Evolutionary conservation across 2,888 invertebrate genomes (phyloP), one percentile per base, ranked within the genome.

Genomic region (Nomada ferruginata): DNA sequence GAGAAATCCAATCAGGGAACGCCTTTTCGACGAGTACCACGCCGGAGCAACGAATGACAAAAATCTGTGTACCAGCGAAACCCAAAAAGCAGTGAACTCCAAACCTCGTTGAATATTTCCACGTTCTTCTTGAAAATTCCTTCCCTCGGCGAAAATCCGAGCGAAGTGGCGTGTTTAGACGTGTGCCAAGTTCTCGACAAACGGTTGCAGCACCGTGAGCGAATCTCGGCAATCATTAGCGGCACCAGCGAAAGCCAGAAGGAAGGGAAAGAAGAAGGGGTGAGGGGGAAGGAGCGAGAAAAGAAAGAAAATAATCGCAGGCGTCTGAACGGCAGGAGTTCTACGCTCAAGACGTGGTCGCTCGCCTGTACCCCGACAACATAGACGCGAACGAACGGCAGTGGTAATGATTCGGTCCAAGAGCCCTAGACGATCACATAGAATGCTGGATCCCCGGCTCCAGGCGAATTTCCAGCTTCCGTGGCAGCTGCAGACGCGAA

Each of bases 191-290:
- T 63, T n/a, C 64, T 76, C 69, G 63, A 53, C 68, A 29, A 69
- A 76, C 78, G 63, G 63, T 57, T 18, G 64, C 64, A 36, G 11
- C 52, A 52, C 64, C 20, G 59, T 61, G 55, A 63, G 23, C 57
- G 52, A 73, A 79, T 72, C 80, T 52, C 72, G 72, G 68, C 78
- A 68, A 80, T 80, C 80, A 73, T 78, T 80, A 79, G 79, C 73
- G 68, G n/a, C 23, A 18, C 63, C 42, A 52, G 44, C 44, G 63
- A 50, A 42, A 18, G 18, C 20, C 2, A 18, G 26, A 23, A 20
- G 11, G 11, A 23, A 53, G 2, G 10, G 3, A 20, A 10, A 26
- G 10, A 47, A 20, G n/a, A 53, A 42, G 10, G 9, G 5, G n/a
- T 4, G 23, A 23, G n/a, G 26, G 10, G 2, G 5, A n/a, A 26